Percentiles rank a stretch among this genome's conserved stretches.
Conservation (phyloP, 2,888 invertebrate genomes). For the Scrobipalpa costella region DNA sequence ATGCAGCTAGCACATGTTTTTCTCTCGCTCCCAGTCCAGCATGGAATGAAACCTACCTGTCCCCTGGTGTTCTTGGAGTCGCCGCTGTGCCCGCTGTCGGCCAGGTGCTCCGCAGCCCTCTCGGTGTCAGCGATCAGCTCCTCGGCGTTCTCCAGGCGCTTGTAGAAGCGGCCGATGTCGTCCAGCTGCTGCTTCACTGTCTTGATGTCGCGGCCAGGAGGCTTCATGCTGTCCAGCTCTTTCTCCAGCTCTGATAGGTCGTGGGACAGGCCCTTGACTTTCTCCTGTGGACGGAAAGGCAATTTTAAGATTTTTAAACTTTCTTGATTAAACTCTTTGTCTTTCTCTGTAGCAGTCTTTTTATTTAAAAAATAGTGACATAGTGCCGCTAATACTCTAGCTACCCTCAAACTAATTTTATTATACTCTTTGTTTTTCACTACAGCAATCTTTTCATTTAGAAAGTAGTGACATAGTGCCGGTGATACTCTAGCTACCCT, state of each 20-base stretch:
- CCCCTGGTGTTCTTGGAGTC: constrained; percentile 91
- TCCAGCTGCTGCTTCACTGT: constrained; percentile 91
- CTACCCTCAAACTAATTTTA: too few species aligned
- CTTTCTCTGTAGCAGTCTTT: too few species aligned
- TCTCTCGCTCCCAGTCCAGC: too few species aligned
- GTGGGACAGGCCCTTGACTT: constrained; percentile 88
- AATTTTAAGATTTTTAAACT: neutral
- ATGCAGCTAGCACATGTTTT: too few species aligned
- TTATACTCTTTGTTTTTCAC: too few species aligned
- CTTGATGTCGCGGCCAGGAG: constrained; percentile 93
- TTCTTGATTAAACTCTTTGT: too few species aligned
- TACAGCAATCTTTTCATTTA: too few species aligned
- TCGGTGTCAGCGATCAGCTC: constrained; percentile 86
- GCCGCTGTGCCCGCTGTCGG: constrained; percentile 91
- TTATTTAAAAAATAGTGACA: too few species aligned
- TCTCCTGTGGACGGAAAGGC: constrained; percentile 75
- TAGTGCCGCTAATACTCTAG: too few species aligned
- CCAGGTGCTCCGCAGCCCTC: constrained; percentile 87
- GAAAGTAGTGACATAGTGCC: too few species aligned
- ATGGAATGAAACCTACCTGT: constrained; percentile 80
- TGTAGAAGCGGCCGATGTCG: constrained; percentile 86
- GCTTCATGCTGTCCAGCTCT: constrained; percentile 91
- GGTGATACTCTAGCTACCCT: too few species aligned
- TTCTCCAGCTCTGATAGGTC: constrained; percentile 90
- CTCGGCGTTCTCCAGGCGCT: constrained; percentile 84